Conservation (phyloP, 2,113 vertebrate species). For the Bubo blakistoni region DNA sequence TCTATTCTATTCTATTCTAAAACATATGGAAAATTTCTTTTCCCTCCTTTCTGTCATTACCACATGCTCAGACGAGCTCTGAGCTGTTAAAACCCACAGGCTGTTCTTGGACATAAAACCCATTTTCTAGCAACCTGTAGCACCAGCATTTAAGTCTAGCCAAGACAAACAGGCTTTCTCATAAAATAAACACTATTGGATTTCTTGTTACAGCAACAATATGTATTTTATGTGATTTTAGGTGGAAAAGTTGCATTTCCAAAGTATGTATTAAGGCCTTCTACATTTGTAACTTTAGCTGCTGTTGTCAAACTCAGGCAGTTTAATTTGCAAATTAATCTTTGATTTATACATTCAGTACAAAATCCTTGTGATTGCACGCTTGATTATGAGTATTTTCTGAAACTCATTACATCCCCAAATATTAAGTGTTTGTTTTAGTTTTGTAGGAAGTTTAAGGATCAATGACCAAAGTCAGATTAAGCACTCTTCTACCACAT, state of each 20-base stretch:
- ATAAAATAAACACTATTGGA: not conserved
- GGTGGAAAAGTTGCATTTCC: not conserved
- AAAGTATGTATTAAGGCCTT: not conserved
- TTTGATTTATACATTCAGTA: not conserved
- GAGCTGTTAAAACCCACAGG: not conserved
- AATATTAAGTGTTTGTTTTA: not conserved
- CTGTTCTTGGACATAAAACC: not conserved
- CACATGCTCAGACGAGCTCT: not conserved
- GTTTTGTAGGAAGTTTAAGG: not conserved
- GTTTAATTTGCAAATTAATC: not conserved
- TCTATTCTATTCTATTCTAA: not conserved
- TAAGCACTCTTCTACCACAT: not conserved
- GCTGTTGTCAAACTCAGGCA: not conserved
- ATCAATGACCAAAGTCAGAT: not conserved
- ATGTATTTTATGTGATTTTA: not conserved
- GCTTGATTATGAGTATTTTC: not conserved
- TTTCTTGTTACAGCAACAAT: not conserved
- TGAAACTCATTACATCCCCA: not conserved
- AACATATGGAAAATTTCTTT: not conserved
- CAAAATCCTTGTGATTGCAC: not conserved
- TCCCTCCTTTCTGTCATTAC: not conserved
- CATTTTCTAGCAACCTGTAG: not conserved
- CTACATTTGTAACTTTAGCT: not conserved
- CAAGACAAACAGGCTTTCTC: not conserved
- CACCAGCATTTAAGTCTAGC: not conserved